Conservation (phyloP, 2,797 vertebrate species). For the Chaetodon trifasciatus region DNA sequence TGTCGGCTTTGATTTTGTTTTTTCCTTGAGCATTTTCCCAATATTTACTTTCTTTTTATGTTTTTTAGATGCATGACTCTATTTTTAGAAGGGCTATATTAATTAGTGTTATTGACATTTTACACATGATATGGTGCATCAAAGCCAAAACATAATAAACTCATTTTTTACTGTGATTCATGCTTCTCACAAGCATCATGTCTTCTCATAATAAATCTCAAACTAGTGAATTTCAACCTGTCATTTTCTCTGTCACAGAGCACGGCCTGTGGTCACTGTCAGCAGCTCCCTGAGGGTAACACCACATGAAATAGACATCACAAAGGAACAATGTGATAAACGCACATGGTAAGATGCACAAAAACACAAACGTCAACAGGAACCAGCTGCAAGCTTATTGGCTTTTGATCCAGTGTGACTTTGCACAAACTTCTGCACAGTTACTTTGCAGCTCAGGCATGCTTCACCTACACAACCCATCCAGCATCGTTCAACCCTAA, state of each 20-base stretch:
- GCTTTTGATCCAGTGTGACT: slow-evolving; percentile 4
- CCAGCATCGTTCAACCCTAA: slow-evolving; percentile 84
- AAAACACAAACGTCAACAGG: not conserved
- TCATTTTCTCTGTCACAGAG: slow-evolving; percentile 74
- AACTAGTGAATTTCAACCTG: not conserved
- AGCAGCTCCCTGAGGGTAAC: slow-evolving; percentile 83
- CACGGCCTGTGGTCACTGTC: slow-evolving; percentile 91
- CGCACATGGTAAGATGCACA: slow-evolving; percentile 72
- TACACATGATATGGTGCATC: not conserved
- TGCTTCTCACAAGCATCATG: not conserved
- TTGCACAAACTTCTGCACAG: slow-evolving; percentile 49
- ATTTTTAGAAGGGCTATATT: too few relatives aligned
- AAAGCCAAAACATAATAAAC: not conserved
- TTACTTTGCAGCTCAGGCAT: slow-evolving; percentile 87
- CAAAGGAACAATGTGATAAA: slow-evolving; percentile 79
- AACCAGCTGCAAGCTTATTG: not conserved
- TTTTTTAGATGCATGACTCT: not conserved
- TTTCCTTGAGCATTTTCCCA: not conserved
- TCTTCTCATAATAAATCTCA: not conserved
- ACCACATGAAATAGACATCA: slow-evolving; percentile 87
- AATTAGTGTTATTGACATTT: too few relatives aligned
- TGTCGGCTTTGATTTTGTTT: not conserved
- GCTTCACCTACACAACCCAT: slow-evolving; percentile 90
- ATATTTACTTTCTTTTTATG: not conserved
- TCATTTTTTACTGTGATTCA: not conserved